These are phyloP conservation scores for Calliphora vicina DNA, from an alignment of 1,140 invertebrate species.

Conservation along the genomic window DNA sequence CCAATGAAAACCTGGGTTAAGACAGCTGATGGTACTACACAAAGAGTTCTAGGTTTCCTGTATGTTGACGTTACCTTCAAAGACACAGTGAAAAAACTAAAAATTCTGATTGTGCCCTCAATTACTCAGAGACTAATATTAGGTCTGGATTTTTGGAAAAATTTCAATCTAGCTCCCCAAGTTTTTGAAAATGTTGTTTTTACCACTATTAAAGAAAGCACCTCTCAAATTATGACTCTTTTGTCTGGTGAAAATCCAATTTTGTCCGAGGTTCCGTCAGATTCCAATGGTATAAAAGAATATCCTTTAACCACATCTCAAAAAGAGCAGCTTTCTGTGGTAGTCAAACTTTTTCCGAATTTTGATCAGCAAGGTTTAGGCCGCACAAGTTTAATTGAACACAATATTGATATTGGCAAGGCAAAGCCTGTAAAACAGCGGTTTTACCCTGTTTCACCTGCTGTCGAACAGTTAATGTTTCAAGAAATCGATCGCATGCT, in stretches of 20 bases:
- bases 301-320: slow-evolving; percentile 15
- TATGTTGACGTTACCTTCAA: not conserved
- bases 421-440: slow-evolving; percentile 31
- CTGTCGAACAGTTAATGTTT: slow-evolving; percentile 18
- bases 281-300: not conserved
- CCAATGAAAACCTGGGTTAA: not conserved
- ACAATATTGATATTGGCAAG: slow-evolving; percentile 12
- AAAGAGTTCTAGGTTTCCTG: not conserved
- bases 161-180: not conserved
- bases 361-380: slow-evolving; percentile 32
- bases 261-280: not conserved
- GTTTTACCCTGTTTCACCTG: slow-evolving; percentile 1
- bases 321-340: not conserved
- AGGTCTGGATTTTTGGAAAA: slow-evolving; percentile 10
- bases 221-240: not conserved
- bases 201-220: slow-evolving; percentile 20
- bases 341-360: not conserved
- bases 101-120: not conserved
- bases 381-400: not conserved
- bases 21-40: not conserved
- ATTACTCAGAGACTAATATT: not conserved
- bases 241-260: not conserved
- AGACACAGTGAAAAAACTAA: not conserved
- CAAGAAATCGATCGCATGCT: slow-evolving; percentile 12
- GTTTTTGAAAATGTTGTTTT: not conserved